These are phyloP conservation scores for Vanessa tameamea DNA, from an alignment of 1,140 invertebrate species.

Conservation along the genomic window DNA sequence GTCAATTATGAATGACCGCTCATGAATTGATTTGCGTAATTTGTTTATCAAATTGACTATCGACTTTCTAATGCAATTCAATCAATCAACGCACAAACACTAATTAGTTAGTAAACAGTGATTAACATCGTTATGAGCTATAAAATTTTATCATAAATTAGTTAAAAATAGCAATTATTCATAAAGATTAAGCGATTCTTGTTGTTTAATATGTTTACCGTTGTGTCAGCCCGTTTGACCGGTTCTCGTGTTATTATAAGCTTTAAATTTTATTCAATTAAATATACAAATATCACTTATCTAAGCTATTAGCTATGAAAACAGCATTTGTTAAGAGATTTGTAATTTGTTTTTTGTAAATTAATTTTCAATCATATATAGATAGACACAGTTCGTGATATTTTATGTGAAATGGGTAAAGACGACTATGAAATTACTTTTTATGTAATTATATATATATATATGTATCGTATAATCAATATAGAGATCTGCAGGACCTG, in stretches of 20 bases:
- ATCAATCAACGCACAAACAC: constrained; percentile 35
- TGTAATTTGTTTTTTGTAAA: not conserved
- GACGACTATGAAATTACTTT: no score
- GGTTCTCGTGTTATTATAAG: constrained; percentile 6
- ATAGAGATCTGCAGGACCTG: no score
- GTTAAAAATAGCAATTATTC: constrained; percentile 20
- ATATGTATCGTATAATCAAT: no score
- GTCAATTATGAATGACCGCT: constrained; percentile 19
- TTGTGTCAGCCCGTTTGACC: not conserved
- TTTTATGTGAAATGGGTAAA: no score
- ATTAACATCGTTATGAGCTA: constrained; percentile 36
- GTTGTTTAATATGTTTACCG: constrained; percentile 14
- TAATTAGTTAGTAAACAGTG: constrained; percentile 38
- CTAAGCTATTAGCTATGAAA: constrained; percentile 4
- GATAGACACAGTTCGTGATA: not conserved
- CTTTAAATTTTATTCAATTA: constrained; percentile 17
- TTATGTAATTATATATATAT: no score
- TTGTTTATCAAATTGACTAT: constrained; percentile 15
- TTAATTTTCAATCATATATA: not conserved
- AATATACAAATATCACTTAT: constrained; percentile 18
- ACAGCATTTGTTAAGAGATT: not conserved
- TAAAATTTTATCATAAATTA: constrained; percentile 18
- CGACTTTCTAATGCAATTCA: constrained; percentile 31
- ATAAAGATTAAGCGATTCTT: constrained; percentile 12
- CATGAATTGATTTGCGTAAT: constrained; percentile 15